phyloP scores from a whole-genome alignment of 2,797 vertebrate genomes.

The Ceyx erithaca region DNA sequence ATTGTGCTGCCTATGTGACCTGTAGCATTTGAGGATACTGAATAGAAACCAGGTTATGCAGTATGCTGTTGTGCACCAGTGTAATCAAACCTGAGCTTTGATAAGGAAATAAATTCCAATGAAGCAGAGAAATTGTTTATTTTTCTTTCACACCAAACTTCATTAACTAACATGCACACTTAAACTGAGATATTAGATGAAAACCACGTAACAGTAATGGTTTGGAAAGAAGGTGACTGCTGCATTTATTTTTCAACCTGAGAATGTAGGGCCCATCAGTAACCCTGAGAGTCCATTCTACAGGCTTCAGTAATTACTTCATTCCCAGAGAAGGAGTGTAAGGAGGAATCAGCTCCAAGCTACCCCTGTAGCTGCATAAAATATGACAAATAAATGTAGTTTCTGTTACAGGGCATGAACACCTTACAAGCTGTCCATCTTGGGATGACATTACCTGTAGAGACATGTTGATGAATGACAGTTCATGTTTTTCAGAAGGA shows the following conservation, averaged over 20 bases:
- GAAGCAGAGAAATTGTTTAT: neutral
- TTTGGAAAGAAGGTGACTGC: neutral
- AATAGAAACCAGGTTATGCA: neutral
- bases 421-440: neutral
- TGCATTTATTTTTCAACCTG: neutral
- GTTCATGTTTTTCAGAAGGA: neutral
- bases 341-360: neutral
- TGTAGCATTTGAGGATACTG: neutral
- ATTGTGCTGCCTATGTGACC: neutral
- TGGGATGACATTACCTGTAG: neutral
- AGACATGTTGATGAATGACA: neutral
- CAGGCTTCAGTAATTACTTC: neutral
- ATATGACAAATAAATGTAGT: neutral
- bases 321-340: neutral
- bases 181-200: neutral
- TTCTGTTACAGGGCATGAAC: neutral
- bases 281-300: neutral
- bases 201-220: neutral
- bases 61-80: neutral
- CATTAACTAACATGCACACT: neutral
- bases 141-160: neutral
- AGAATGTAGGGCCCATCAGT: neutral
- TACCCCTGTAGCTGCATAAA: neutral
- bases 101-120: neutral
- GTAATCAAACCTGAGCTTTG: neutral